phyloP scores from a whole-genome alignment of 2,113 vertebrate genomes.

The Uria aalge region DNA sequence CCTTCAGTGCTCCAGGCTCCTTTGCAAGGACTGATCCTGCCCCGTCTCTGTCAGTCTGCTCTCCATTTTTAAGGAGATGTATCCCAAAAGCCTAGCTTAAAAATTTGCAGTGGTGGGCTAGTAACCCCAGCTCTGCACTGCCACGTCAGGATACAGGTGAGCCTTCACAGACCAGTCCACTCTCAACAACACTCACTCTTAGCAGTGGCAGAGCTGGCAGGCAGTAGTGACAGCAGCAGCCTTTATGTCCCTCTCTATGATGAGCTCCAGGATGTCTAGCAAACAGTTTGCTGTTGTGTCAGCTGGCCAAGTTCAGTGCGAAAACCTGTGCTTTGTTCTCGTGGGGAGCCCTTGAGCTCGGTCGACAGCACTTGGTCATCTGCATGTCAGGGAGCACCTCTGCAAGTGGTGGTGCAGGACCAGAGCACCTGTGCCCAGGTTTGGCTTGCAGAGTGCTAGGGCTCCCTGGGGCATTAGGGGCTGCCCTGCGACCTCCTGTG shows the following conservation, averaged over 20 bases:
- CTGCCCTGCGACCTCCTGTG: not conserved
- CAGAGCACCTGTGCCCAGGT: rapidly evolving
- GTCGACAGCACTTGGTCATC: rapidly evolving
- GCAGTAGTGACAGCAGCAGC: not conserved
- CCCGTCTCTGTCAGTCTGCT: not conserved
- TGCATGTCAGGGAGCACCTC: too few species aligned
- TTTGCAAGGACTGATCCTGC: not conserved
- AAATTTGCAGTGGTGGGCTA: not conserved
- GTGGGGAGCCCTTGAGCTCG: not conserved
- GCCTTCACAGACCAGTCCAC: not conserved
- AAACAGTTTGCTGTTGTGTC: not conserved
- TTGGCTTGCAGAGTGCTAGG: not conserved
- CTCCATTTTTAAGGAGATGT: not conserved
- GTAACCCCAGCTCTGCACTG: not conserved
- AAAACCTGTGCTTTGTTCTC: not conserved
- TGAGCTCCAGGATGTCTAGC: not conserved
- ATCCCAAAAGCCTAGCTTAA: not conserved
- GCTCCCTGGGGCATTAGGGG: not conserved
- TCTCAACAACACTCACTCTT: not conserved
- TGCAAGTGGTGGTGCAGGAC: not conserved
- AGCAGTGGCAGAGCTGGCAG: not conserved
- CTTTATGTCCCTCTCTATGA: not conserved
- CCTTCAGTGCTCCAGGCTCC: not conserved
- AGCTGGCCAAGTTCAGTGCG: not conserved
- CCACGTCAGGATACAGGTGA: not conserved